phyloP scores from a whole-genome alignment of 2,113 vertebrate species.

The Phylloscopus trochiloides region DNA sequence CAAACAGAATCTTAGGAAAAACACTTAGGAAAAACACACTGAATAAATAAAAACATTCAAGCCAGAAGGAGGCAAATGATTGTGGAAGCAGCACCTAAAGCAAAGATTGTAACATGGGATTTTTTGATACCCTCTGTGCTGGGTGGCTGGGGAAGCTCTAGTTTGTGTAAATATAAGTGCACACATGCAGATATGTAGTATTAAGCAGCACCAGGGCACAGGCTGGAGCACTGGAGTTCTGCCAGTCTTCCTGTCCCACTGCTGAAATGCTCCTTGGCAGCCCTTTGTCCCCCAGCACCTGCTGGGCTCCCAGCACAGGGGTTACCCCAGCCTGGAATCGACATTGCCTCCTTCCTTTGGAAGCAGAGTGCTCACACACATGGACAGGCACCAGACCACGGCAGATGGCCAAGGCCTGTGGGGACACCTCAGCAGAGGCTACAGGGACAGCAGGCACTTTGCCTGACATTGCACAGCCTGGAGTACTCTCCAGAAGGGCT shows the following conservation, averaged over 20 bases:
- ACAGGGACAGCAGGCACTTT: not conserved
- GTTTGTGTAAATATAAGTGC: not conserved
- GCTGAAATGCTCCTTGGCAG: not conserved
- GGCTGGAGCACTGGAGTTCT: not conserved
- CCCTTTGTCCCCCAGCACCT: too few species aligned
- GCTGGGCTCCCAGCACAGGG: not conserved
- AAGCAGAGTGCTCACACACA: rapidly evolving
- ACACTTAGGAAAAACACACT: not conserved
- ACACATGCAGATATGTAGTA: too few species aligned
- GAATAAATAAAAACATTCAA: not conserved
- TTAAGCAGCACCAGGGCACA: not conserved
- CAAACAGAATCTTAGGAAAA: not conserved
- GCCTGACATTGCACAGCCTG: not conserved
- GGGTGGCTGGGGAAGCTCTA: not conserved
- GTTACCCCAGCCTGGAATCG: not conserved
- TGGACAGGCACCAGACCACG: rapidly evolving
- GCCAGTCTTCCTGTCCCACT: not conserved
- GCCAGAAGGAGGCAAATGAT: not conserved
- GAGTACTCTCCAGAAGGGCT: not conserved
- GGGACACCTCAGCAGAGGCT: not conserved
- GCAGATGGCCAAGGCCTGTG: not conserved
- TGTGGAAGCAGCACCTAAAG: not conserved
- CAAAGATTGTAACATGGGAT: rapidly evolving
- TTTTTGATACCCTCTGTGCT: not conserved
- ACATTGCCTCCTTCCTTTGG: rapidly evolving